Evolutionary conservation across 2,113 vertebrate genomes (phyloP).

Genomic region (Corythornis cristatus): DNA sequence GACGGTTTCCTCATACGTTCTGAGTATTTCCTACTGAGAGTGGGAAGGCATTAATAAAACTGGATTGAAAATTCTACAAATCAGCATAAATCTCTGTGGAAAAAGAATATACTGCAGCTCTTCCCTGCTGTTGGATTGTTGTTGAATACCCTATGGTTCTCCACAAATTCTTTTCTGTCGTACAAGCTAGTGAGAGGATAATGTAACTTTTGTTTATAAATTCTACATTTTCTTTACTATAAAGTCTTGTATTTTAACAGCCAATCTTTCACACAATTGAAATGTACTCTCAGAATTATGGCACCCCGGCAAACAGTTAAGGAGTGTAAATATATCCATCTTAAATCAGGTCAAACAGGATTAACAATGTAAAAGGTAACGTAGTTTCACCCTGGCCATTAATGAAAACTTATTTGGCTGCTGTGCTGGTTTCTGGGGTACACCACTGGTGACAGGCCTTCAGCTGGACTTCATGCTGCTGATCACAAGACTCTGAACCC

Average conservation of each 20-base stretch:
- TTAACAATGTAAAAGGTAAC: neutral
- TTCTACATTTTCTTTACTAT: neutral
- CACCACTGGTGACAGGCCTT: neutral
- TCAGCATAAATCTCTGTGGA: constrained; percentile 49
- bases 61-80: constrained; percentile 59
- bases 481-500: neutral
- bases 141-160: constrained; percentile 14
- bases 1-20: constrained; percentile 31
- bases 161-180: constrained; percentile 15
- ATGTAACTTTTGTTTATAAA: constrained; percentile 32
- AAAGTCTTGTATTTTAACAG: neutral
- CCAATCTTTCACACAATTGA: neutral
- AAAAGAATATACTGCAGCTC: constrained; percentile 40
- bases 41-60: constrained; percentile 55
- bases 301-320: neutral
- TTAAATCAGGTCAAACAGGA: neutral
- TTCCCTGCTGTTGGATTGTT: constrained; percentile 26
- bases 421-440: neutral
- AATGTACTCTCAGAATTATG: neutral
- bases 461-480: neutral
- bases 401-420: neutral
- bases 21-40: constrained; percentile 56
- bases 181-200: constrained; percentile 9
- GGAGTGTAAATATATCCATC: neutral
- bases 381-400: neutral